phyloP scores from a whole-genome alignment of 2,797 vertebrate species.

The Ispidina picta region DNA sequence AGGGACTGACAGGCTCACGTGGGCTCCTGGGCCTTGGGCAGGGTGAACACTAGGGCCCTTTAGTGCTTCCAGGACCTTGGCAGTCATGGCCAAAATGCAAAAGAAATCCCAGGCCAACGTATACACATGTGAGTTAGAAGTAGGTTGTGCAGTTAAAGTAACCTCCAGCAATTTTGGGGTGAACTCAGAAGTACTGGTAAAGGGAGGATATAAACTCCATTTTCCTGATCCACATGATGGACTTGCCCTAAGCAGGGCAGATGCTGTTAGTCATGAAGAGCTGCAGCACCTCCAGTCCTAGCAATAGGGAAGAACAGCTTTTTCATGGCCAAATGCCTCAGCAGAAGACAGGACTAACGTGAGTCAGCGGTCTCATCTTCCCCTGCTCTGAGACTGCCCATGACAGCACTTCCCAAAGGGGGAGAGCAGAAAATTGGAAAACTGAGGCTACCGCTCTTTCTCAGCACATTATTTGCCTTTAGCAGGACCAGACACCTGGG shows the following conservation, averaged over 20 bases:
- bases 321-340: not conserved
- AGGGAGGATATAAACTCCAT: not conserved
- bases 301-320: not conserved
- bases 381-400: not conserved
- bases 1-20: not conserved
- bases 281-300: not conserved
- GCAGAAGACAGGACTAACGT: not conserved
- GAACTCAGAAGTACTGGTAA: not conserved
- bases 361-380: not conserved
- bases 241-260: not conserved
- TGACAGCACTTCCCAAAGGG: rapidly evolving
- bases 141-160: not conserved
- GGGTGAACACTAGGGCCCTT: not conserved
- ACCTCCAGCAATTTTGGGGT: not conserved
- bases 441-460: not conserved
- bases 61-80: not conserved
- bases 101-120: not conserved
- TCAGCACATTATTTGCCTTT: not conserved
- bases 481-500: not conserved
- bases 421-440: not conserved
- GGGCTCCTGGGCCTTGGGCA: not conserved
- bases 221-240: not conserved
- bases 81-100: not conserved
- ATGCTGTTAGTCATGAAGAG: rapidly evolving
- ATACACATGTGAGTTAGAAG: not conserved